Evolutionary conservation across 2,888 invertebrate species (phyloP), one percentile per base, ranked within the genome.

Genomic region (Drepana falcataria): DNA sequence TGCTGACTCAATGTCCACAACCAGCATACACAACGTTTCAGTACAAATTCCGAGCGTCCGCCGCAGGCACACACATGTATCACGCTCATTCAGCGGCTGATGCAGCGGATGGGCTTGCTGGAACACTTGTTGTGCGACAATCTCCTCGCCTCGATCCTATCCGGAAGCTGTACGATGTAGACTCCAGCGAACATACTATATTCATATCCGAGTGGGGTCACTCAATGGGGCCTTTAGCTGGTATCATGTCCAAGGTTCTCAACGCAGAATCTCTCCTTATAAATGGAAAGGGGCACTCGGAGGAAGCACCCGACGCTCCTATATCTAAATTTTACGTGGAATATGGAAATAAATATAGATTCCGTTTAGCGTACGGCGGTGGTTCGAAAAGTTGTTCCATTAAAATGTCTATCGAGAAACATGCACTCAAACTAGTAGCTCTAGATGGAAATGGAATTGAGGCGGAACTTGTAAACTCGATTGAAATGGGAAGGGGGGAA

Each of bases 1-100:
- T 95, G 92, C 85, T 95, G 53, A 95, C 95, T 0, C 95, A 95
- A 77, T 95, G 95, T 67, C 95, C 95, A 0, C 95, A 95, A 69
- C 92, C 93, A 0, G 94, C 95, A 49, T 94, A 94, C 71, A 94
- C 94, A 2, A 94, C 94, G 7, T 95, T 95, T 81, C 95, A 95
- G 71, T 95, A 95, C 76, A 94, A 94, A 78, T 95, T 95, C 77
- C 90, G 94, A n/a, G 95, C 95, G 0, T 92, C 94, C 1, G 91
- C 92, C 40, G 91, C 93, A 3, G 95, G 95, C 34, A 95, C 95
- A 2, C 95, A 95, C 75, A 93, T 95, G 77, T 95, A 95, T 84
- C 95, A 95, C 60, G 94, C 95, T 2, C 94, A 94, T 75, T 95
- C 91, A 55, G 94, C 94, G 35, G 92, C 93, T 1, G 94, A 95